Percentiles rank a stretch among this genome's conserved stretches.
phyloP scores from a whole-genome alignment of 2,888 invertebrate species.

The Dermolepida albohirtum region DNA sequence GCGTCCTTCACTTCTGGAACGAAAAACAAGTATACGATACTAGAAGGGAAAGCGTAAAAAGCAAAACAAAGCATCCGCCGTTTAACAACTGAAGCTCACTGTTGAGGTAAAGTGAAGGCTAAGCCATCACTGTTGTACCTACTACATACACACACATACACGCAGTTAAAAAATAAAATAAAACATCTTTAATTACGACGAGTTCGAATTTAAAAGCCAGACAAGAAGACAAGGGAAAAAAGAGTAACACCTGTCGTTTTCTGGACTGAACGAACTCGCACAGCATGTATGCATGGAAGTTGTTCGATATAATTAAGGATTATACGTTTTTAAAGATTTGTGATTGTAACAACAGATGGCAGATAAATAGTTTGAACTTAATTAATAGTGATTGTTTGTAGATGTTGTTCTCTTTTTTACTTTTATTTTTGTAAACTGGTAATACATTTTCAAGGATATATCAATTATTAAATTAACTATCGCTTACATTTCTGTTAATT shows the following conservation, averaged over 20 bases:
- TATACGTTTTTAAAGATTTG: too few species aligned
- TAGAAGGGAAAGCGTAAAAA: background rate
- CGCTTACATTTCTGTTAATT: too few species aligned
- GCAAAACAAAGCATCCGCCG: slow-evolving; percentile 7
- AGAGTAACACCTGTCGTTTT: slow-evolving; percentile 11
- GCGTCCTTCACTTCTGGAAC: slow-evolving; percentile 2
- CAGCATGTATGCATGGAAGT: slow-evolving; percentile 11
- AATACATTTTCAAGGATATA: too few species aligned
- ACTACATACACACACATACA: background rate
- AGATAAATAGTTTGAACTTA: slow-evolving; percentile 16
- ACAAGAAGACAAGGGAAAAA: slow-evolving; percentile 8
- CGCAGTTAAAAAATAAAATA: background rate
- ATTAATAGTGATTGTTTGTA: slow-evolving; percentile 14
- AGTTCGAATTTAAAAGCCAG: slow-evolving; percentile 20
- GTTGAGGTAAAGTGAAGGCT: slow-evolving; percentile 10
- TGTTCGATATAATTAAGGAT: slow-evolving; percentile 19
- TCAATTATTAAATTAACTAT: too few species aligned
- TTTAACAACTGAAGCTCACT: background rate
- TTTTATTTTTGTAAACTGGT: too few species aligned
- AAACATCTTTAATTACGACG: slow-evolving; percentile 20
- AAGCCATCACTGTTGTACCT: slow-evolving; percentile 2
- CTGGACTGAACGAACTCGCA: too few species aligned
- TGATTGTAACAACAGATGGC: too few species aligned
- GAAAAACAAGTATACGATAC: slow-evolving; percentile 21
- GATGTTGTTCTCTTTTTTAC: background rate